A percentile compares a stretch with the other conserved stretches of the same genome.
Conservation (phyloP, 2,888 invertebrate species). For the Halictus ligatus region DNA sequence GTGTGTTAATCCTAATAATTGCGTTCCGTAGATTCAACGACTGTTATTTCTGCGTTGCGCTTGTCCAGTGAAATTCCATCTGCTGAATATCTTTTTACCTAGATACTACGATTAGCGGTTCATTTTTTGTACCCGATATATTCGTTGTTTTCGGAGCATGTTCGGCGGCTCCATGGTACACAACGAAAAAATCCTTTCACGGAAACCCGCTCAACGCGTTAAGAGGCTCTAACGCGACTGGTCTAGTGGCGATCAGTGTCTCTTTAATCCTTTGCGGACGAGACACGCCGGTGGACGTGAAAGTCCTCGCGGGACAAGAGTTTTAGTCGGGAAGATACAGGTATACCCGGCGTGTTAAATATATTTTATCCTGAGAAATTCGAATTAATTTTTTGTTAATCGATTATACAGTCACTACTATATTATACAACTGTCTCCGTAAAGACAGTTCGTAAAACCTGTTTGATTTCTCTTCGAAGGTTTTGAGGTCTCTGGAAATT, state of each 20-base stretch:
- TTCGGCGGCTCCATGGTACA: not conserved
- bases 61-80: not conserved
- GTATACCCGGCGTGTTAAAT: not conserved
- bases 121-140: not conserved
- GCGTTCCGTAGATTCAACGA: not conserved
- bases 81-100: not conserved
- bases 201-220: not conserved
- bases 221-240: constrained; percentile 3
- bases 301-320: not conserved
- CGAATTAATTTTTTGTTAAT: not conserved
- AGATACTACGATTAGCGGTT: not conserved
- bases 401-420: not conserved
- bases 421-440: too few species aligned
- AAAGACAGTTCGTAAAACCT: too few species aligned
- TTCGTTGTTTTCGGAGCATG: not conserved
- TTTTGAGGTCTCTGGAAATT: too few species aligned
- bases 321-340: not conserved
- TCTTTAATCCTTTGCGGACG: not conserved
- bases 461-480: too few species aligned
- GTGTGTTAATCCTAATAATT: not conserved
- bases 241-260: constrained; percentile 3
- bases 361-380: not conserved
- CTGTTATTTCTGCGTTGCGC: not conserved
- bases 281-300: not conserved
- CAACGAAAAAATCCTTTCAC: not conserved